Evolutionary conservation across 2,797 vertebrate species (phyloP).

Genomic region (Florisuga fusca): DNA sequence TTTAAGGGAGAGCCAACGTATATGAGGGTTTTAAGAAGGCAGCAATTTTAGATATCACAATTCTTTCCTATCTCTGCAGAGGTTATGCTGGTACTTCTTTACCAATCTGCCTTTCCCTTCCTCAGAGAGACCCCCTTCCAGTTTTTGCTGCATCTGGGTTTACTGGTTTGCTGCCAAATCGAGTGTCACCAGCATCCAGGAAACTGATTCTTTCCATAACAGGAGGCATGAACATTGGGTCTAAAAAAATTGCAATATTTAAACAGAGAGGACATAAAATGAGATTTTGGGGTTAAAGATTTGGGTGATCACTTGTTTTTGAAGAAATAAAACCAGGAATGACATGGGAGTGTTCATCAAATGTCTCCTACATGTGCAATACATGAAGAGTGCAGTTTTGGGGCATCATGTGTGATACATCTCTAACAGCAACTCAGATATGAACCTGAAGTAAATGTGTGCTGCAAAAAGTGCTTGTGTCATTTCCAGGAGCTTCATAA

Average conservation of each 20-base stretch:
- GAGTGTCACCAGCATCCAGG: neutral
- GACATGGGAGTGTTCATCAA: neutral
- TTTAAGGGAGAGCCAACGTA: neutral
- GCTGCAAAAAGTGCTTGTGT: neutral
- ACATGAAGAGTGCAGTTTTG: neutral
- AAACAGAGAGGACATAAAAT: neutral
- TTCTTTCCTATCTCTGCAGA: neutral
- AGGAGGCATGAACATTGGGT: neutral
- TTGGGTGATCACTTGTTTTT: neutral
- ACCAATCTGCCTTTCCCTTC: neutral
- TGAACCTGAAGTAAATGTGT: neutral
- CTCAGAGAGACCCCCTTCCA: neutral
- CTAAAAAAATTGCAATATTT: neutral
- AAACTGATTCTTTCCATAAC: neutral
- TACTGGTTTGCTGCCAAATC: neutral
- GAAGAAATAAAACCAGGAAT: neutral
- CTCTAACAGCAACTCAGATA: neutral
- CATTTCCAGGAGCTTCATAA: neutral
- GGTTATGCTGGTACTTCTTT: neutral
- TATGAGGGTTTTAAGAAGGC: neutral
- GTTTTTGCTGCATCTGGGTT: neutral
- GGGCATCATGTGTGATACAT: accelerated
- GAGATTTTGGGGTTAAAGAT: neutral
- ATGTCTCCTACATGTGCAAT: neutral
- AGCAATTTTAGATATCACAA: neutral